Base-by-base conservation (phyloP, 37 sponge, comb jelly and placozoan genomes). In the Ianthella basta region DNA sequence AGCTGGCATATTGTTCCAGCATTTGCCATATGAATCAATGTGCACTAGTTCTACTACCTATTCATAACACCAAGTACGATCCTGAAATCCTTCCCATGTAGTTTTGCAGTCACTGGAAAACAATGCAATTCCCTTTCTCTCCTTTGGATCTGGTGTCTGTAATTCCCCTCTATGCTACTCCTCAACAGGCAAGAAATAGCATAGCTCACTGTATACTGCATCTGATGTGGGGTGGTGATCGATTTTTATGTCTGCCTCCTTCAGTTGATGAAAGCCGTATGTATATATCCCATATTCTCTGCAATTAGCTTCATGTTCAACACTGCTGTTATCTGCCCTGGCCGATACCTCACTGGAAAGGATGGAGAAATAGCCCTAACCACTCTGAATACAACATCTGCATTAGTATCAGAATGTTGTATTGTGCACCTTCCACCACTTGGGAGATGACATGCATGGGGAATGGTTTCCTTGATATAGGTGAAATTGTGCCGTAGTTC, bases 11-110 rank as follows among this genome's bases (percentile, higher is more conserved):
- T 75, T 75, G 25, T 75, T 13, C 20, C 37, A 75, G 25, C 78
- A 75, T 50, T 50, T 18, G 6, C 78, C 78, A 75, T 75, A 75
- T 19, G 78, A 75, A 41, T 75, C 78, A 19, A 75, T 36, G 25
- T 75, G 78, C 16, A 75, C 40, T 12, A 40, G 21, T 2, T 36
- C 40, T 50, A 75, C 40, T 1, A 75, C 0, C 40, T 75, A 24
- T 10, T 50, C 37, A 21, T 40, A 40, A 12, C 16, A 75, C 6
- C 40, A 24, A 53, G 32, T 75, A 14, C 78, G 15, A 50, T 44
- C 37, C 14, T 39, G 37, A 41, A 40, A 41, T 40, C n/a, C 53
- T 44, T 44, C 50, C 50, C 50, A 44, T 8, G 50, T 3, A 10
- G 50, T 44, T 8, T 8, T 44, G 25, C 78, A 75, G 16, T 75